These are phyloP conservation scores for Brachionus asplanchnoidis DNA, from an alignment of 1,140 invertebrate genomes.

Conservation along the genomic window DNA sequence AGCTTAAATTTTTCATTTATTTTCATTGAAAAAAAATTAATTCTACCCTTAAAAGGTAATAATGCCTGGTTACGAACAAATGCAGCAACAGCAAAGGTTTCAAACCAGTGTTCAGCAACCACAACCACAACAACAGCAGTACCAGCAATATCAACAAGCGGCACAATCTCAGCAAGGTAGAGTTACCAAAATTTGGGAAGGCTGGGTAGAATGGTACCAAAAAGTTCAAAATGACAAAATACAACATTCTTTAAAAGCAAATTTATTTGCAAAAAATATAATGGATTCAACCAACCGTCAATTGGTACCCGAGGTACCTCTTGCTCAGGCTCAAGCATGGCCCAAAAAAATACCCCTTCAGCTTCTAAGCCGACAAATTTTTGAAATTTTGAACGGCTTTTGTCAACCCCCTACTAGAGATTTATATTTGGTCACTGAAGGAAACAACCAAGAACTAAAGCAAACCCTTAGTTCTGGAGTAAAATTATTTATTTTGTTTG, in stretches of 20 bases:
- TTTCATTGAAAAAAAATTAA: too few species aligned
- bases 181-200: slow-evolving; percentile 2
- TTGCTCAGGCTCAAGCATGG: neutral
- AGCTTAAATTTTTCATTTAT: too few species aligned
- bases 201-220: slow-evolving; percentile 20
- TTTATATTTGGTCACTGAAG: neutral
- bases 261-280: neutral
- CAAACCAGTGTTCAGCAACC: neutral
- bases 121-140: neutral
- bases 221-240: slow-evolving; percentile 8
- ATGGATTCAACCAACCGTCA: neutral
- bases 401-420: neutral
- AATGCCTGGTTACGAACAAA: slow-evolving; percentile 15
- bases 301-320: neutral
- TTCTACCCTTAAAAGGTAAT: neutral
- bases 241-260: neutral
- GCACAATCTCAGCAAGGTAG: neutral
- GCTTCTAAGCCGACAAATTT: slow-evolving; percentile 3
- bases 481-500: neutral
- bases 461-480: neutral
- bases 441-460: slow-evolving; percentile 6
- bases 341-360: neutral
- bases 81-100: slow-evolving; percentile 21
- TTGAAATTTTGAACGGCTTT: neutral
- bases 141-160: neutral